These are phyloP conservation scores for Hyposmocoma kahamanoa DNA, from an alignment of 1,140 invertebrate species.

Conservation along the genomic window DNA sequence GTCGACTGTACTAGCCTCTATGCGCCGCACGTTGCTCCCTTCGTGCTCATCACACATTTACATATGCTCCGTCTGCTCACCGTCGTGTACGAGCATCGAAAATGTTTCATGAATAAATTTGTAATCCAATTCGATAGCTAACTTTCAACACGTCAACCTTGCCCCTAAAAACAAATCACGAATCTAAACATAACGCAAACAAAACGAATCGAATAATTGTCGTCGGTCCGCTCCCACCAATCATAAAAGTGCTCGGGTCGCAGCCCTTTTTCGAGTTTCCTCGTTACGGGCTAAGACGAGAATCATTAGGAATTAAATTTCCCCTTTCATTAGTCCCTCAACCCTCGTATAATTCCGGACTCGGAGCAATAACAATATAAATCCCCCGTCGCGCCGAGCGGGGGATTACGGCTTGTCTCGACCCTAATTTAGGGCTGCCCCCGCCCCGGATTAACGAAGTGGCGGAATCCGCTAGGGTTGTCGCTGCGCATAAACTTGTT, in stretches of 20 bases:
- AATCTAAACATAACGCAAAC: constrained; percentile 22
- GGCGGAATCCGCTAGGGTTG: constrained; percentile 71
- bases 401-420: constrained; percentile 72
- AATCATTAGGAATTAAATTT: constrained; percentile 75
- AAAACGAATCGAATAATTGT: constrained; percentile 46
- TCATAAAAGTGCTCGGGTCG: constrained; percentile 60
- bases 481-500: constrained; percentile 70
- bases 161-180: constrained; percentile 33
- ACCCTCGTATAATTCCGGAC: constrained; percentile 73
- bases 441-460: constrained; percentile 71
- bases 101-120: constrained; percentile 71
- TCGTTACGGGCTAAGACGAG: constrained; percentile 72
- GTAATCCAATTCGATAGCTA: constrained; percentile 60
- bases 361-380: constrained; percentile 73
- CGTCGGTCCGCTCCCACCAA: constrained; percentile 44
- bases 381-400: constrained; percentile 70
- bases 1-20: constrained; percentile 14
- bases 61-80: constrained; percentile 57
- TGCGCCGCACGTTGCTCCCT: constrained; percentile 37
- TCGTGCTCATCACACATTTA: constrained; percentile 65
- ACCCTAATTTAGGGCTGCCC: constrained; percentile 73
- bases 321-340: constrained; percentile 74
- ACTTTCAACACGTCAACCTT: constrained; percentile 41
- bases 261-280: constrained; percentile 69
- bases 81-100: constrained; percentile 60